Evolutionary conservation across 2,797 vertebrate species (phyloP).

Genomic region (Ispidina picta): DNA sequence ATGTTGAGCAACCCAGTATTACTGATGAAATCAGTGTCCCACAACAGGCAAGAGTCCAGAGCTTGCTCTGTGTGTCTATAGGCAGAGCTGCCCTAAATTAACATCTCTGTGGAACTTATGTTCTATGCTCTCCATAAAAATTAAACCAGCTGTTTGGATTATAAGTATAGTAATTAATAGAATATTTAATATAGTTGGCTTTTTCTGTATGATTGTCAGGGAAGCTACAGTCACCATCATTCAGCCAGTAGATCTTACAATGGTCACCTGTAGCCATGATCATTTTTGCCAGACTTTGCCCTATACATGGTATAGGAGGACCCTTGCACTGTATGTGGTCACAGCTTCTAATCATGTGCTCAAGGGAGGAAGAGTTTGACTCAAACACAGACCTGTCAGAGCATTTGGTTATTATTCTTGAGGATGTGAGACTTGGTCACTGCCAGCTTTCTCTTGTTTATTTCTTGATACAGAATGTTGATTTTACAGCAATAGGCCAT

Average conservation of each 20-base stretch:
- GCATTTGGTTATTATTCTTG: neutral
- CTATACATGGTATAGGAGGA: neutral
- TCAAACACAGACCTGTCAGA: neutral
- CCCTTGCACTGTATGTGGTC: rapidly evolving
- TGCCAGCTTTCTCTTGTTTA: neutral
- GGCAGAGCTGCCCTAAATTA: neutral
- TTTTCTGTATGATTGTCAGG: rapidly evolving
- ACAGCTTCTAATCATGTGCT: neutral
- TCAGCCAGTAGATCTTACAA: neutral
- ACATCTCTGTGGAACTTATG: neutral
- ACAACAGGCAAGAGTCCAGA: neutral
- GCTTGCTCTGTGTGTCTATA: neutral
- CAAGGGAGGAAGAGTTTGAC: neutral
- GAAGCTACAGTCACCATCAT: neutral
- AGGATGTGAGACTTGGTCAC: neutral
- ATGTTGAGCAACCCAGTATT: neutral
- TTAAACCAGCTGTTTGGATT: neutral
- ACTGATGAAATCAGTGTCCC: neutral
- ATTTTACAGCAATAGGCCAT: neutral
- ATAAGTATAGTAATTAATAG: neutral
- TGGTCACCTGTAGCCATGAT: neutral
- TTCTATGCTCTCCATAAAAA: neutral
- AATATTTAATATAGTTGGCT: neutral
- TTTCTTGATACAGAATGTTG: neutral
- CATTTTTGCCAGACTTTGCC: neutral